phyloP scores from a whole-genome alignment of 2,797 vertebrate genomes.

The Phalanger gymnotis region DNA sequence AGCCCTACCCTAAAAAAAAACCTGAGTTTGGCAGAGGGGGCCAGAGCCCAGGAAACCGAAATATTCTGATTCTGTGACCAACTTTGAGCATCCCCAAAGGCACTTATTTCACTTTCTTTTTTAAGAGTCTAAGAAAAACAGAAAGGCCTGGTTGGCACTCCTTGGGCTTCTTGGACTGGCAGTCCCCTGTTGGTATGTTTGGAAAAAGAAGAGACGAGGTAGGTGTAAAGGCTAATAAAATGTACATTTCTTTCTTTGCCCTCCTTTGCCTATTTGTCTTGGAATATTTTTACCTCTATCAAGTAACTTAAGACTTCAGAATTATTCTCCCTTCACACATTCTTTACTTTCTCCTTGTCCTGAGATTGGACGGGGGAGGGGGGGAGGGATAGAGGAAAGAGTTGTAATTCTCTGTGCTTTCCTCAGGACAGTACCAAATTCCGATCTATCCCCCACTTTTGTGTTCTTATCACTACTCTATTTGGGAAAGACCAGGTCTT shows the following conservation, averaged over 20 bases:
- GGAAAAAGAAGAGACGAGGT: neutral
- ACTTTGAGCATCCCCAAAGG: neutral
- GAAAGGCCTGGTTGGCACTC: neutral
- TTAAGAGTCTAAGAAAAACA: neutral
- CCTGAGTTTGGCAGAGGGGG: neutral
- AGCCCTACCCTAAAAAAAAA: neutral
- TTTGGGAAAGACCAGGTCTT: neutral
- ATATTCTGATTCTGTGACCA: neutral
- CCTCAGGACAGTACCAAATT: neutral
- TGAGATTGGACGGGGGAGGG: too few species aligned
- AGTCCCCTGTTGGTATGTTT: neutral
- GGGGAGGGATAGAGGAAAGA: too few species aligned
- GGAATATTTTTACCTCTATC: too few species aligned
- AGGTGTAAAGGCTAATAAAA: slow-evolving; percentile 2
- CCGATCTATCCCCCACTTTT: neutral
- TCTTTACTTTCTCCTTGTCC: too few species aligned
- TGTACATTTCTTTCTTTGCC: too few species aligned
- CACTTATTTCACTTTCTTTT: neutral
- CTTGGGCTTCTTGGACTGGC: neutral
- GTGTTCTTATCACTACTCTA: neutral
- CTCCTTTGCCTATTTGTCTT: too few species aligned
- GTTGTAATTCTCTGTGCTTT: neutral
- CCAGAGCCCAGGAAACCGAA: neutral
- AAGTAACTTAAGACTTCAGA: too few species aligned
- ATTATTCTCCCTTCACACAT: too few species aligned